Conservation (phyloP, 2,113 vertebrate genomes). For the Tursiops truncatus region DNA sequence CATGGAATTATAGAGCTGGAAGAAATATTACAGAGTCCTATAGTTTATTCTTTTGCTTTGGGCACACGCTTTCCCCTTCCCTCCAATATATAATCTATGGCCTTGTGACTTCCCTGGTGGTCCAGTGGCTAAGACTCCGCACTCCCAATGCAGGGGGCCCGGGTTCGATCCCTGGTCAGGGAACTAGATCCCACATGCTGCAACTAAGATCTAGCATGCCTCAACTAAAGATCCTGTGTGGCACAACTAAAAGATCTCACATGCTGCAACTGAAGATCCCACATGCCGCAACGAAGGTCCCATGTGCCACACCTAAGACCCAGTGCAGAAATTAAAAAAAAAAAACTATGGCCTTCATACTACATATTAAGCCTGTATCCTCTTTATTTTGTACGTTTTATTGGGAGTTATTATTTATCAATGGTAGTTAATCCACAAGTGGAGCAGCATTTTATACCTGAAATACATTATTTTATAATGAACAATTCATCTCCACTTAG, state of each 20-base stretch:
- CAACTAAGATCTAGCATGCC: too few species aligned
- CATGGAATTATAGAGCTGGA: not conserved
- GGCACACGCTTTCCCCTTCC: not conserved
- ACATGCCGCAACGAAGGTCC: too few species aligned
- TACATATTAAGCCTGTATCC: not conserved
- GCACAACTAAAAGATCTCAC: too few species aligned
- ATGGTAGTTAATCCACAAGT: not conserved
- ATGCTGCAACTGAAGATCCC: too few species aligned
- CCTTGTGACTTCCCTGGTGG: not conserved
- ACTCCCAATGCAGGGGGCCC: too few species aligned
- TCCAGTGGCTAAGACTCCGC: too few species aligned
- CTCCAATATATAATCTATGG: not conserved
- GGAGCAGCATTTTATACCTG: not conserved
- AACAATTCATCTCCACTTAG: not conserved
- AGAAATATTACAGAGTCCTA: not conserved
- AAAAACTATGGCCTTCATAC: not conserved
- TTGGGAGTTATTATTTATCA: not conserved
- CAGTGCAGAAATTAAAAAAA: too few species aligned
- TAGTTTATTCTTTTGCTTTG: conserved; percentile 13
- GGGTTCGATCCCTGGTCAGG: too few species aligned
- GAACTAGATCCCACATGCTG: too few species aligned
- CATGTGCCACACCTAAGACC: too few species aligned
- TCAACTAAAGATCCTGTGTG: too few species aligned
- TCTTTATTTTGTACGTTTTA: not conserved
- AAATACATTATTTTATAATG: conserved; percentile 12